Base-by-base conservation (phyloP, 2,888 invertebrate species). In the Chouioia cunea region DNA sequence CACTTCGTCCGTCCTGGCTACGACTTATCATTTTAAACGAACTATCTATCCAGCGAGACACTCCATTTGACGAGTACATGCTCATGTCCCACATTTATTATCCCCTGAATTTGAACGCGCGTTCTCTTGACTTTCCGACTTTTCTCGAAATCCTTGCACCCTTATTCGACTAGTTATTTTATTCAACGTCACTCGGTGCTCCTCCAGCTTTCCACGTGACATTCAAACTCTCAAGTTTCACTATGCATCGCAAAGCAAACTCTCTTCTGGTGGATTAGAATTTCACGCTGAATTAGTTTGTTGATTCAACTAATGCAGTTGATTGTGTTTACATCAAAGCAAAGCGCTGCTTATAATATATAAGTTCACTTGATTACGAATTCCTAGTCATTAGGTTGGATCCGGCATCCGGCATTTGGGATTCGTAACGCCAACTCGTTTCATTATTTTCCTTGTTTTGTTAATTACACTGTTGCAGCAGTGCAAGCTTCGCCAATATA, bases 31-130 rank as follows among this genome's bases (percentile, higher is more conserved):
- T 27, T 27, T 27, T 27, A 6, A 27, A 4, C 18, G 52, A 2
- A 16, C 12, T 43, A 43, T 10, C 12, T 14, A 27, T 22, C 18
- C 18, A 18, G 56, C 54, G 22, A 63, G 56, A 62, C 57, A 59
- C 62, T 68, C 62, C 47, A 68, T 62, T 68, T 68, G 62, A 68
- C 62, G 47, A 48, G 22, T 68, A 63, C 62, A 56, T 14, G 54
- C 23, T 16, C 16, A 16, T 10, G 44, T 18, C 54, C 23, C 27
- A 47, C 23, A 12, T 56, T 60, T 47, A 60, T 67, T 60, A 67
- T 67, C 44, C 47, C 52, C 47, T 53, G 60, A 59, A 67, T 67
- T 67, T 60, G 60, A 54, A 22, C 10, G 6, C 27, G 36, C 36
- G 12, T 1, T 12, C 36, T 10, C 10, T 36, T 36, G 10, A 27